Conservation (phyloP, 2,888 invertebrate genomes). For the Dusona sp. region DNA sequence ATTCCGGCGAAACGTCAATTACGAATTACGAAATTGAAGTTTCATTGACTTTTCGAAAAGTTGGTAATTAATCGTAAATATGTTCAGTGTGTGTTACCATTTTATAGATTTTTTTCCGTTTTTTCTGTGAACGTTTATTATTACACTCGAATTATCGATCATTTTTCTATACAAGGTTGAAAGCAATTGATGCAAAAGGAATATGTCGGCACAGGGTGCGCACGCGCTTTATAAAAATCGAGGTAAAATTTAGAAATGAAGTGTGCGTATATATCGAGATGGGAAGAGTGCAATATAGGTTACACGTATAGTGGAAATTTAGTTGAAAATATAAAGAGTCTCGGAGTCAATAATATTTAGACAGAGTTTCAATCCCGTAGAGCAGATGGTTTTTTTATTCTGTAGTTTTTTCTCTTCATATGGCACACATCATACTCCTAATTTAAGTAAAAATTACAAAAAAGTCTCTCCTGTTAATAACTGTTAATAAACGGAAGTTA, state of each 20-base stretch:
- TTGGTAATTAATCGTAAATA: not conserved
- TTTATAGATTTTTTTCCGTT: not conserved
- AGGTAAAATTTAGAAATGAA: not conserved
- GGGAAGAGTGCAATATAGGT: not conserved
- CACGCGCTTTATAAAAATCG: not conserved
- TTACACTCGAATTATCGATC: not conserved
- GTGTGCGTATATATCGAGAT: not conserved
- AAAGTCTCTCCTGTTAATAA: not conserved
- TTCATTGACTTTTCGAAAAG: not conserved
- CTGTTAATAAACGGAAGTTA: too few species aligned
- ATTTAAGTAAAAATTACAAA: not conserved
- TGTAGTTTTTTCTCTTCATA: not conserved
- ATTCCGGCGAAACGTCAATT: not conserved
- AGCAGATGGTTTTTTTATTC: not conserved
- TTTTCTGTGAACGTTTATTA: not conserved
- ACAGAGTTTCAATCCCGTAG: not conserved
- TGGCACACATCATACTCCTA: not conserved
- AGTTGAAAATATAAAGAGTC: not conserved
- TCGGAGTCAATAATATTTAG: not conserved
- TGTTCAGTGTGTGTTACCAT: not conserved
- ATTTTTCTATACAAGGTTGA: not conserved
- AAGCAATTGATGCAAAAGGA: slow-evolving; percentile 44
- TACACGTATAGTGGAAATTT: slow-evolving; percentile 6
- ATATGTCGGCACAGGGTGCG: slow-evolving; percentile 15
- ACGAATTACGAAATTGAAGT: too few species aligned